These are phyloP conservation scores for Acrocephalus arundinaceus DNA, from an alignment of 2,113 vertebrate genomes.

Conservation along the genomic window DNA sequence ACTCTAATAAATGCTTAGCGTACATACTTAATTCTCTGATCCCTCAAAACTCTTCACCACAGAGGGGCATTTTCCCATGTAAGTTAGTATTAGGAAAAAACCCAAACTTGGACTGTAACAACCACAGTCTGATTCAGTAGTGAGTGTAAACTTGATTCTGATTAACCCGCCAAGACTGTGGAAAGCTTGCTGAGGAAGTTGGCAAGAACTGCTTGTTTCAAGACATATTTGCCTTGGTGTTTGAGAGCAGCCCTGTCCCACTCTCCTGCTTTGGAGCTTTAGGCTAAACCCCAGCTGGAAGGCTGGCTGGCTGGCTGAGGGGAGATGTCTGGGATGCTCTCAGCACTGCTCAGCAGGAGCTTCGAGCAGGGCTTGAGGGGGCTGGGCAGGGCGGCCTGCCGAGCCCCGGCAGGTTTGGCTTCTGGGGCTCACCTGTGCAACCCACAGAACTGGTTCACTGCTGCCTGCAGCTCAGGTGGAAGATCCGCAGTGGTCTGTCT, in stretches of 20 bases:
- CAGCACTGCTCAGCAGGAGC: neutral
- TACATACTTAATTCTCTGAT: neutral
- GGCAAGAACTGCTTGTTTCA: neutral
- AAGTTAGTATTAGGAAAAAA: neutral
- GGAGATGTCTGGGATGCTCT: neutral
- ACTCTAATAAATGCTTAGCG: neutral
- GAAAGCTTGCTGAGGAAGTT: neutral
- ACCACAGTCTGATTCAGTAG: neutral
- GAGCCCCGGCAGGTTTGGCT: neutral
- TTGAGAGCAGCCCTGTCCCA: neutral
- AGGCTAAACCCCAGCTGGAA: neutral
- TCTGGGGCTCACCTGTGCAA: neutral
- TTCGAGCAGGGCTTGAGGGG: fast-evolving
- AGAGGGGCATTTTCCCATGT: neutral
- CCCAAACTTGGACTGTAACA: neutral
- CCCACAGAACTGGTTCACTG: neutral
- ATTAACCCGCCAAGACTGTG: neutral
- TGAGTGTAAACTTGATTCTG: neutral
- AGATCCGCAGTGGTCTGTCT: neutral
- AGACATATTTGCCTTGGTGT: neutral
- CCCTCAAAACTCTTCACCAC: neutral
- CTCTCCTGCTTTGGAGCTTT: neutral
- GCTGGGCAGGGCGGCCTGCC: neutral
- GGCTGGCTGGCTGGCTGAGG: neutral
- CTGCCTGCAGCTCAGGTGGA: neutral